phyloP scores from a whole-genome alignment of 2,797 vertebrate genomes.

The Nannoperca obscura region DNA sequence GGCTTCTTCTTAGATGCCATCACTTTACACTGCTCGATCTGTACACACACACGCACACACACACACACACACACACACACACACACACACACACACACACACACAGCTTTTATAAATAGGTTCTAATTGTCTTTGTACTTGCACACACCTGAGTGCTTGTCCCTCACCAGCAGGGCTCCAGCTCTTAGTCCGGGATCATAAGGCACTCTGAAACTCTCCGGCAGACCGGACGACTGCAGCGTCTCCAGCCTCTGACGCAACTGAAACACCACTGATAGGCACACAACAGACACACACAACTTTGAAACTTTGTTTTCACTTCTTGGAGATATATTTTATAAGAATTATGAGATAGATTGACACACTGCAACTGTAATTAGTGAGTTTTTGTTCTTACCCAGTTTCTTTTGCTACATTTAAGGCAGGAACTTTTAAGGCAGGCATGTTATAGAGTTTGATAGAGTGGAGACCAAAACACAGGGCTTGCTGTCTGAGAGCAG shows the following conservation, averaged over 20 bases:
- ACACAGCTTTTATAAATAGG: neutral
- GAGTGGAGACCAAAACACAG: neutral
- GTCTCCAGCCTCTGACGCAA: conserved; percentile 95
- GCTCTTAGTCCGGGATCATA: conserved; percentile 97
- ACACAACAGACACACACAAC: conserved; percentile 6
- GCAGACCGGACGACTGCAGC: conserved; percentile 91
- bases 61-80: conserved; percentile 12
- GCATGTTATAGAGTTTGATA: neutral
- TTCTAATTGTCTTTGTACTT: neutral
- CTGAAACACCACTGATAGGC: conserved; percentile 90
- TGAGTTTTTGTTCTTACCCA: neutral
- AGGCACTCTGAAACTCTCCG: conserved; percentile 93
- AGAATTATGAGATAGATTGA: neutral
- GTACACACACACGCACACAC: conserved; percentile 15
- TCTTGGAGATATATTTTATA: neutral
- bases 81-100: conserved; percentile 9
- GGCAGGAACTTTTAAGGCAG: neutral
- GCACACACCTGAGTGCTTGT: neutral
- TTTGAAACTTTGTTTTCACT: neutral
- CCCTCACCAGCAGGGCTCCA: conserved; percentile 90
- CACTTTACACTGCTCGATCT: conserved; percentile 99
- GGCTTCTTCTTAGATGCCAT: conserved; percentile 99
- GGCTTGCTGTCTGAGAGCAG: neutral
- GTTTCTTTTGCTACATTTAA: neutral
- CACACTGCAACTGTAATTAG: neutral